Evolutionary conservation across 2,888 invertebrate genomes (phyloP).

Genomic region (Limnephilus marmoratus): DNA sequence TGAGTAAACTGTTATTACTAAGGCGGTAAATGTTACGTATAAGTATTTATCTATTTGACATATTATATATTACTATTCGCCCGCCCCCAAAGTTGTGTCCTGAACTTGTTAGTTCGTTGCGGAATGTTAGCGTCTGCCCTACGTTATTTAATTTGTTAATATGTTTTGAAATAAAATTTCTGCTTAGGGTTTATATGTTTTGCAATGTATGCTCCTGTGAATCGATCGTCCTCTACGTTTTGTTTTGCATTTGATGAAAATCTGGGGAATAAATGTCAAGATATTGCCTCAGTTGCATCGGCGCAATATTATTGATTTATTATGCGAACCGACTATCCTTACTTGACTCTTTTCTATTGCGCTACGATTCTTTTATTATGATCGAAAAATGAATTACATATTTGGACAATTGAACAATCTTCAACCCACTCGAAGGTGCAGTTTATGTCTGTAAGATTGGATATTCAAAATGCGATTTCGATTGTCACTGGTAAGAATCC

Average conservation of each 20-base stretch:
- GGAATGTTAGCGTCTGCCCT: slow-evolving; percentile 21
- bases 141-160: slow-evolving; percentile 5
- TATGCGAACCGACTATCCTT: slow-evolving; percentile 33
- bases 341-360: slow-evolving; percentile 24
- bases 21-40: slow-evolving; percentile 22
- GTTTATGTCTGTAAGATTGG: too few species aligned
- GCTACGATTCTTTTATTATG: slow-evolving; percentile 11
- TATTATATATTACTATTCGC: background rate
- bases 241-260: slow-evolving; percentile 11
- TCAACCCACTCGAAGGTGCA: too few species aligned
- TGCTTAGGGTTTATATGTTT: slow-evolving; percentile 3
- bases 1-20: slow-evolving; percentile 26
- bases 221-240: background rate
- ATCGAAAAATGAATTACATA: background rate
- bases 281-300: slow-evolving; percentile 46
- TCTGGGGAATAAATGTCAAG: slow-evolving; percentile 7
- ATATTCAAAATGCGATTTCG: too few species aligned
- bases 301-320: slow-evolving; percentile 49
- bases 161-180: slow-evolving; percentile 32
- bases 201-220: background rate
- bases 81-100: background rate
- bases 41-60: background rate
- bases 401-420: too few species aligned
- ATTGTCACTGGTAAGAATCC: too few species aligned
- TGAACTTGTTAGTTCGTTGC: background rate